phyloP scores from a whole-genome alignment of 2,113 vertebrate genomes.

The Pseudonaja textilis region DNA sequence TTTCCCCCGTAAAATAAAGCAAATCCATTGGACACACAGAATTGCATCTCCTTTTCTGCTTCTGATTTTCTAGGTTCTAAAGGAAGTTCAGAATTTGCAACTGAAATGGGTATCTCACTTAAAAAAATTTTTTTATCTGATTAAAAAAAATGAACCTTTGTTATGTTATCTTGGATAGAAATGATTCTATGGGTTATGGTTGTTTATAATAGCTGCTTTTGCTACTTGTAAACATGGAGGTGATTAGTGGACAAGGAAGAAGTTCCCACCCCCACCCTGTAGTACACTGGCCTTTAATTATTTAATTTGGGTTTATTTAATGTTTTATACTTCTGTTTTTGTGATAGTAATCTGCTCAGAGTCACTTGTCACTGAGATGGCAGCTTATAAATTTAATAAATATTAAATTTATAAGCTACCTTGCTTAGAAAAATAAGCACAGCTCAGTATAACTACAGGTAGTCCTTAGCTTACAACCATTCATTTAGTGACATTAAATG shows the following conservation, averaged over 20 bases:
- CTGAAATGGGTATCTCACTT: neutral
- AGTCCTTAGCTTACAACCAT: neutral
- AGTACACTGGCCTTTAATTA: neutral
- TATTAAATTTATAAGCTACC: neutral
- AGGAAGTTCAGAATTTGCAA: neutral
- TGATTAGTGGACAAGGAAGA: neutral
- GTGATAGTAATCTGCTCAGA: neutral
- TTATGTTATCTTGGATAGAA: neutral
- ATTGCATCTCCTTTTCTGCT: neutral
- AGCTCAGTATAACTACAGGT: neutral
- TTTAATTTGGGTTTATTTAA: neutral
- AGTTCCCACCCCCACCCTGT: neutral
- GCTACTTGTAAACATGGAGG: neutral
- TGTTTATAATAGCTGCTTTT: neutral
- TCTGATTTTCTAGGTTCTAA: neutral
- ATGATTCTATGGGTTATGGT: neutral
- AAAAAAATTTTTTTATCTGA: neutral
- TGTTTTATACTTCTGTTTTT: neutral
- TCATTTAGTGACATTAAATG: neutral
- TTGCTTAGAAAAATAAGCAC: neutral
- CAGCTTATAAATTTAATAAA: neutral
- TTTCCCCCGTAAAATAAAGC: too few species aligned
- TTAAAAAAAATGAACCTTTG: neutral
- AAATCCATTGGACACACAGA: neutral
- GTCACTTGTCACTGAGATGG: neutral